Evolutionary conservation across 2,113 vertebrate genomes (phyloP).

Genomic region (Platycercus adscitus): DNA sequence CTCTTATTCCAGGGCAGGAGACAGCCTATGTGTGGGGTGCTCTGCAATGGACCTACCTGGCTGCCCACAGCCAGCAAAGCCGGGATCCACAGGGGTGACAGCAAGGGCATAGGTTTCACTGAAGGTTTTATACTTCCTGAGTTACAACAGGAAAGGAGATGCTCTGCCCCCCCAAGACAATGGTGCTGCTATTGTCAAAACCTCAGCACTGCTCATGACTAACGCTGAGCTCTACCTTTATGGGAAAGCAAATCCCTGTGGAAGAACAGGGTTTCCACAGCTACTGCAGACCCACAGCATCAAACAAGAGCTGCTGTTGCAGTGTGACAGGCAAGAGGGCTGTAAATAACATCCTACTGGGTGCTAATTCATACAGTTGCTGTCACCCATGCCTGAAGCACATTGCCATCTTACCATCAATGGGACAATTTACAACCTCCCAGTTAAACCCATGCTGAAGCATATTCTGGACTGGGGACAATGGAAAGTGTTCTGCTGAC

Average conservation of each 20-base stretch:
- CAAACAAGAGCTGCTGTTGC: not conserved
- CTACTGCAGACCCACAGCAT: not conserved
- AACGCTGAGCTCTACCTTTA: not conserved
- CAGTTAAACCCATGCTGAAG: not conserved
- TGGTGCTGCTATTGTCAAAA: not conserved
- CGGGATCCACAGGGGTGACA: not conserved
- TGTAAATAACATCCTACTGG: not conserved
- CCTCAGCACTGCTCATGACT: not conserved
- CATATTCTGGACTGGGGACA: not conserved
- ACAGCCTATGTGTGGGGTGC: not conserved
- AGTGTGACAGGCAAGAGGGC: not conserved
- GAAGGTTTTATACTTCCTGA: not conserved
- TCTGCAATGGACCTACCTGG: not conserved
- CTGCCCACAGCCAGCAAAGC: accelerated
- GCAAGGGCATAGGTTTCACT: not conserved
- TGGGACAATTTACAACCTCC: not conserved
- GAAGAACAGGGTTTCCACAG: not conserved
- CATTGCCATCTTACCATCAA: not conserved
- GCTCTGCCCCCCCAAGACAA: not conserved
- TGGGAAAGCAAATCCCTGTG: not conserved
- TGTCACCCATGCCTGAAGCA: not conserved
- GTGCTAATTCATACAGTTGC: not conserved
- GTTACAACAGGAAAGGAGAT: not conserved
- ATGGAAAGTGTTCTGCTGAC: not conserved
- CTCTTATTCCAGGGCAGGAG: not conserved